These are phyloP conservation scores for Phenganax subtilis DNA, from an alignment of 92 coral and sea anemone genomes.

Conservation along the genomic window DNA sequence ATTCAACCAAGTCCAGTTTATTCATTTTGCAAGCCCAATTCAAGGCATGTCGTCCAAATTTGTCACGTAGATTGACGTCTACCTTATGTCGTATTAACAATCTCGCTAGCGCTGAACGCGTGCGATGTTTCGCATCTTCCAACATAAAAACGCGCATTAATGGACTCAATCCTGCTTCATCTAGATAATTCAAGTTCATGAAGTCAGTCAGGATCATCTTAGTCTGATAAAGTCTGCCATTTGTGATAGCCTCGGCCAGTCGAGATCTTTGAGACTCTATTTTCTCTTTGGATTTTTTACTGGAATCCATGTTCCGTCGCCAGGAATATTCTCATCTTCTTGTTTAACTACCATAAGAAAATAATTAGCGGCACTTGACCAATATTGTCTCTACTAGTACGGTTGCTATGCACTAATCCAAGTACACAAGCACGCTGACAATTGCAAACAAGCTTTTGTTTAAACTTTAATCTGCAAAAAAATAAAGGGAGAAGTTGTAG, in stretches of 20 bases:
- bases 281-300: conserved; percentile 18
- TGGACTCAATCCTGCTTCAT: conserved; percentile 82
- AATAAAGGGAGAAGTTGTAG: neutral
- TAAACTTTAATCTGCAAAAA: neutral
- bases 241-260: conserved; percentile 69
- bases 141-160: conserved; percentile 69
- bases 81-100: conserved; percentile 75
- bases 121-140: conserved; percentile 71
- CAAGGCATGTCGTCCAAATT: conserved; percentile 69
- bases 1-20: conserved; percentile 66
- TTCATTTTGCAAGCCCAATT: conserved; percentile 63
- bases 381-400: neutral
- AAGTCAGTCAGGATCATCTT: conserved; percentile 65
- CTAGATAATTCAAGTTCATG: conserved; percentile 53
- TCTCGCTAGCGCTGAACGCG: conserved; percentile 63
- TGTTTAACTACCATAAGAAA: neutral
- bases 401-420: conserved; percentile 5
- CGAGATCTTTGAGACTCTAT: conserved; percentile 30
- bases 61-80: conserved; percentile 76
- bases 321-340: neutral
- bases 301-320: conserved; percentile 1
- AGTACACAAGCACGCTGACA: conserved; percentile 1
- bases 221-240: conserved; percentile 79
- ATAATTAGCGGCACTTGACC: neutral
- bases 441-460: conserved; percentile 10